Evolutionary conservation across 2,797 vertebrate species (phyloP).

Genomic region (Leptoclinus maculatus): DNA sequence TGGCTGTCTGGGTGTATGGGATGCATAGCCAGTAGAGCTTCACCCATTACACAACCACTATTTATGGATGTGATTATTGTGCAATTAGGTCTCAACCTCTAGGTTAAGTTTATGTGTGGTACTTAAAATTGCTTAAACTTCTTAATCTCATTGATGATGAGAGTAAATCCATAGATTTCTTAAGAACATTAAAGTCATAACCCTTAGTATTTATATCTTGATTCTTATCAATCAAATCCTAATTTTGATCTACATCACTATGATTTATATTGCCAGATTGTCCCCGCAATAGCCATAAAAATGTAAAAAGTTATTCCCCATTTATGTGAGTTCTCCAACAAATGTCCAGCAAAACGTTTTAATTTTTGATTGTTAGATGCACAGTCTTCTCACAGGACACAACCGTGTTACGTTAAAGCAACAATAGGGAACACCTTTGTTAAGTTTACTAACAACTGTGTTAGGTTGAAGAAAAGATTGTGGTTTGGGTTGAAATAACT

Average conservation of each 20-base stretch:
- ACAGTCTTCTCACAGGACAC: not conserved
- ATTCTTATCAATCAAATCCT: not conserved
- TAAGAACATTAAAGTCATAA: not conserved
- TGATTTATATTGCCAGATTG: not conserved
- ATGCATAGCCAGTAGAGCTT: conserved; percentile 31
- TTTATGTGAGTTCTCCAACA: too few species aligned
- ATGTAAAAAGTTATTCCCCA: not conserved
- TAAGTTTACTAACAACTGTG: not conserved
- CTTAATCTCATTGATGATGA: not conserved
- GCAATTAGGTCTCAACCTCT: conserved; percentile 6
- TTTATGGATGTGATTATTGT: conserved; percentile 21
- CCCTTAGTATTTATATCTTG: not conserved
- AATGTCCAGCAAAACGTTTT: too few species aligned
- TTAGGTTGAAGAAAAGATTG: not conserved
- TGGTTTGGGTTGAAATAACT: not conserved
- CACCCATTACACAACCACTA: conserved; percentile 1
- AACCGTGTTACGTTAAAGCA: too few species aligned
- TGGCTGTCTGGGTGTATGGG: conserved; percentile 1
- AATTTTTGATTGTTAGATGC: too few species aligned
- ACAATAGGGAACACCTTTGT: too few species aligned
- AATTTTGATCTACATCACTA: not conserved
- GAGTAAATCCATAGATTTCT: not conserved
- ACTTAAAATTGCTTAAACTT: conserved; percentile 3
- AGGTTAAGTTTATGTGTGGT: conserved; percentile 1
- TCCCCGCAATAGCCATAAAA: not conserved